Evolutionary conservation across 2,113 vertebrate genomes (phyloP), one percentile per base, ranked within the genome.

Genomic region (Bucco capensis): DNA sequence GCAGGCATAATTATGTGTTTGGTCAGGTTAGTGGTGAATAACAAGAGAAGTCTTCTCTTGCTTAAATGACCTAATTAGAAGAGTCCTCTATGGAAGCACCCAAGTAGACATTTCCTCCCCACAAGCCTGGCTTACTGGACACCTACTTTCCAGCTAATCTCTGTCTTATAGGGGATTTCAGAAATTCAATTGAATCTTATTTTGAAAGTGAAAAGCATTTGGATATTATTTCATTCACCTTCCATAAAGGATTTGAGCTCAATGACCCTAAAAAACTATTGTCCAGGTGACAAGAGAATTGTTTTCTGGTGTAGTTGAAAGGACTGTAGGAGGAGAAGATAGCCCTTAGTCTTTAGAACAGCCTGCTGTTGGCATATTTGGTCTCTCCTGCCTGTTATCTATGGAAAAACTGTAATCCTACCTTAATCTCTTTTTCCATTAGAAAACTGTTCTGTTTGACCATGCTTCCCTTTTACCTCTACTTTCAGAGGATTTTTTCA

Each of bases 391-490:
- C 5, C 40, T 66, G 40, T 61, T 83, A 40, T 74, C 33, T 53
- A 27, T n/a, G 24, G 42, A 72, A 83, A 93, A 90, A 31, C 18
- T 71, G 10, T 89, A 86, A 94, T 84, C 81, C 58, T 67, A 8
- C 30, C 60, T 84, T 93, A 93, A 90, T 86, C 73, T 74, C 27
- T 71, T 92, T 94, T 88, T 75, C 44, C 42, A 46, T 84, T 89
- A 72, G 49, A 62, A 81, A 89, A 5, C 27, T 56, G 10, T 58
- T 90, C 61, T 72, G 2, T 53, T 64, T 51, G 27, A 81, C 18
- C 16, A 69, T 86, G 14, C 81, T 88, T 86, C 73, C 53, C 46
- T 84, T 38, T 17, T 79, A 21, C 42, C 11, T 69, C 70, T 71
- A 12, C 19, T 92, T 88, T 6, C 33, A 86, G 28, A 40, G 11